Conservation (phyloP, 2,888 invertebrate species). For the Cosmorhoe ocellata region DNA sequence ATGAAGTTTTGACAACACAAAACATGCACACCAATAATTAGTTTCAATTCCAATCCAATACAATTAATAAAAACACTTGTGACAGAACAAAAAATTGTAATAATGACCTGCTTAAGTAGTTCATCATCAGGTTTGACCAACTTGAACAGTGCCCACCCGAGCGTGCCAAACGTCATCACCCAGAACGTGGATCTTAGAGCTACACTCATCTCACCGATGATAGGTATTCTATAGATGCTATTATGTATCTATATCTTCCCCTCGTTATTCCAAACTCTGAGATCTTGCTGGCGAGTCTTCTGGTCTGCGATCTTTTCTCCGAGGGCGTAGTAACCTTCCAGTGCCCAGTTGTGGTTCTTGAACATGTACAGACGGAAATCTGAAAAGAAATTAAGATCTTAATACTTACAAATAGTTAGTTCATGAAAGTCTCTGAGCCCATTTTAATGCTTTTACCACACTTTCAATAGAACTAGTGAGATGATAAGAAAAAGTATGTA, state of each 20-base stretch:
- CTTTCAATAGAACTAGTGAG: no score
- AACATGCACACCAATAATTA: slow-evolving; percentile 43
- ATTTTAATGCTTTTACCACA: no score
- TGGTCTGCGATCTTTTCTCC: slow-evolving; percentile 84
- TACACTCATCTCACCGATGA: slow-evolving; percentile 70
- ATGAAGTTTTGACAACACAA: neutral
- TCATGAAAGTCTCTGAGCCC: no score
- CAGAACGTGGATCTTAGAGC: slow-evolving; percentile 80
- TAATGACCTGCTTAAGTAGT: slow-evolving; percentile 80
- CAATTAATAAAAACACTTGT: slow-evolving; percentile 29
- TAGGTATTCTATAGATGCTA: slow-evolving; percentile 11
- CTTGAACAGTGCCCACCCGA: slow-evolving; percentile 84
- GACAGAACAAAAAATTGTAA: slow-evolving; percentile 32
- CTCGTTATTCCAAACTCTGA: slow-evolving; percentile 81
- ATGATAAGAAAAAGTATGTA: no score
- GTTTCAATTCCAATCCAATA: slow-evolving; percentile 37
- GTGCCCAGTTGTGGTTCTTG: slow-evolving; percentile 84
- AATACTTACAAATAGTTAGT: no score
- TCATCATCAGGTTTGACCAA: slow-evolving; percentile 80
- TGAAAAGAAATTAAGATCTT: slow-evolving; percentile 59
- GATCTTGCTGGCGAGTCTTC: slow-evolving; percentile 79
- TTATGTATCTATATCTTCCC: slow-evolving; percentile 63
- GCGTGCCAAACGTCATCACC: slow-evolving; percentile 82
- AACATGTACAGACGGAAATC: slow-evolving; percentile 87
- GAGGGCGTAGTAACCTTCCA: slow-evolving; percentile 87